Evolutionary conservation across 2,113 vertebrate species (phyloP).

Genomic region (Haemorhous mexicanus): DNA sequence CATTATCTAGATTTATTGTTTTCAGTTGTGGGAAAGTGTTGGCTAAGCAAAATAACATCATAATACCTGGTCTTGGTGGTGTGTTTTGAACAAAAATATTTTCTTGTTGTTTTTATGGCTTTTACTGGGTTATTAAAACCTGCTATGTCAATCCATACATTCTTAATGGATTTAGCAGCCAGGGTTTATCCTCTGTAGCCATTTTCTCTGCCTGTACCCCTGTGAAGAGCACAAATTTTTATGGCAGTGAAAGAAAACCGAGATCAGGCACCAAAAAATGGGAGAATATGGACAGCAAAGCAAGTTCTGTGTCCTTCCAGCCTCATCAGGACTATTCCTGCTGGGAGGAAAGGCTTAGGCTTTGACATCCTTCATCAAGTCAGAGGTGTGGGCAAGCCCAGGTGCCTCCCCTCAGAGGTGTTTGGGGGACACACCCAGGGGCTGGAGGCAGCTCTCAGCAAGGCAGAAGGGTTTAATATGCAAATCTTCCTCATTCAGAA

Average conservation of each 20-base stretch:
- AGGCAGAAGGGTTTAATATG: fast-evolving
- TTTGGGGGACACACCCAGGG: background rate
- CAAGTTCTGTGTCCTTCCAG: background rate
- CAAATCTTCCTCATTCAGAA: background rate
- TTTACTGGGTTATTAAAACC: background rate
- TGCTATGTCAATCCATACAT: background rate
- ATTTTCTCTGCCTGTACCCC: background rate
- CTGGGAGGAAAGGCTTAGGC: background rate
- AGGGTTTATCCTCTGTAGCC: background rate
- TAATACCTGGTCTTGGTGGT: background rate
- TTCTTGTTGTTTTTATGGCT: conserved; percentile 1
- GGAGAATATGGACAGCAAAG: background rate
- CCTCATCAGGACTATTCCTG: background rate
- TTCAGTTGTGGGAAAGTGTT: conserved; percentile 28
- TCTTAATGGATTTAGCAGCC: background rate
- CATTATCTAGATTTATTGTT: conserved; percentile 66
- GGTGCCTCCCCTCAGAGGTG: background rate
- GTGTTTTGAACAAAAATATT: background rate
- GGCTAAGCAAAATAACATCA: conserved; percentile 61
- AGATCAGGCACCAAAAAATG: background rate
- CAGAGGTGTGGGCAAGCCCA: background rate
- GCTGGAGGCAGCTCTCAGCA: background rate
- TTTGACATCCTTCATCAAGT: background rate
- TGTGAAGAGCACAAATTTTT: background rate
- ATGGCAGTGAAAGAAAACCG: background rate